Conservation (phyloP, 64 coral and sea anemone genomes). For the Orbicella faveolata region DNA sequence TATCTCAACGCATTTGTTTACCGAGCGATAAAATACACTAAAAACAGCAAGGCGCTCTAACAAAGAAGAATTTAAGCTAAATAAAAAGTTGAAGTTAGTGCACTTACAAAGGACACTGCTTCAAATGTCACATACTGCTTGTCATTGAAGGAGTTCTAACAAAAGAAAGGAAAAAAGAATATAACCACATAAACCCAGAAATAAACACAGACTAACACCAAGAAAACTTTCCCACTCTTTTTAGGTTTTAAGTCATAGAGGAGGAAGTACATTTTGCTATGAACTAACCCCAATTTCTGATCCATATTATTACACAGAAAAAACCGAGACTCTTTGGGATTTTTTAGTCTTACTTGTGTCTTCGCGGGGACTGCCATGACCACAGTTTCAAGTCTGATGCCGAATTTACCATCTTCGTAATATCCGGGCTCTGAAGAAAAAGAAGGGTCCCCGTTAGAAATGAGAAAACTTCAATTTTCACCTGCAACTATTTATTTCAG, state of each 20-base stretch:
- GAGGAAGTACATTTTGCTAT: not conserved
- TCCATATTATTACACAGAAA: not conserved
- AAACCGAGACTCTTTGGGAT: not conserved
- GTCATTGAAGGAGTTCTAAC: slow-evolving; percentile 70
- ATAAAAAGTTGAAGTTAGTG: not conserved
- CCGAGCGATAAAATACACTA: not conserved
- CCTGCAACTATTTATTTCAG: not conserved
- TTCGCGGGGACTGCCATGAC: slow-evolving; percentile 65
- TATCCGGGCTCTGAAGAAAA: slow-evolving; percentile 84
- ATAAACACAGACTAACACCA: too few species aligned
- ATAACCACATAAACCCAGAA: not conserved
- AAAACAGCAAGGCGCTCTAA: not conserved
- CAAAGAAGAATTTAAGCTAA: not conserved
- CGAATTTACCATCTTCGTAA: slow-evolving; percentile 83
- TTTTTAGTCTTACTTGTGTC: slow-evolving; percentile 49
- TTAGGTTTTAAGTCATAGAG: not conserved
- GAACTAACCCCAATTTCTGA: not conserved
- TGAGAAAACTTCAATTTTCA: not conserved
- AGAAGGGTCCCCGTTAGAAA: not conserved
- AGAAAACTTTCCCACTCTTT: too few species aligned
- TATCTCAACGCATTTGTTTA: not conserved
- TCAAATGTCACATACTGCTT: slow-evolving; percentile 66
- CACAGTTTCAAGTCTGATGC: slow-evolving; percentile 82
- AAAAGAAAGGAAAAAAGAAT: not conserved
- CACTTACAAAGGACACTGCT: slow-evolving; percentile 69